Conservation (phyloP, 2,113 vertebrate genomes). For the Rhinichthys klamathensis region DNA sequence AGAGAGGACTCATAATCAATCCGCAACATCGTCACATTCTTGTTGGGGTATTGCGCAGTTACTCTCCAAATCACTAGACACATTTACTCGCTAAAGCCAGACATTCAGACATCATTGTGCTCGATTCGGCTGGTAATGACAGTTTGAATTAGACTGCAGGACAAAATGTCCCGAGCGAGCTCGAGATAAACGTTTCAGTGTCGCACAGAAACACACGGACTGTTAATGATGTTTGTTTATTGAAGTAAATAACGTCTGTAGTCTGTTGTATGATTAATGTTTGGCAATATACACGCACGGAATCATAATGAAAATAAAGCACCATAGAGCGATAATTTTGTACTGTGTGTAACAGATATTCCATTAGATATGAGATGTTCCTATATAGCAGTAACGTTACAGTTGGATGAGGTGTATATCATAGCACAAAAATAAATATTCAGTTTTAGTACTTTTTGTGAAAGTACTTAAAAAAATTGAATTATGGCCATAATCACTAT, state of each 20-base stretch:
- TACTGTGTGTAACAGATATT: background rate
- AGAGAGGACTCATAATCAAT: constrained; percentile 78
- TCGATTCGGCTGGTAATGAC: background rate
- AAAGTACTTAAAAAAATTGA: background rate
- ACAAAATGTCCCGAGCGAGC: background rate
- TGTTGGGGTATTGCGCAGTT: background rate
- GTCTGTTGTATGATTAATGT: background rate
- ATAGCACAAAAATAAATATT: background rate
- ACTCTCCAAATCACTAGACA: background rate
- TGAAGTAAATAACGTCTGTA: background rate
- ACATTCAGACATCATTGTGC: background rate
- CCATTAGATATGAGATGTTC: background rate
- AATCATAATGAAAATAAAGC: background rate
- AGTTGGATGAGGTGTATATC: background rate
- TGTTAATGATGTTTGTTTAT: constrained; percentile 13
- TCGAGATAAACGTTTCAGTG: background rate
- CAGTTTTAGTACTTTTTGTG: background rate
- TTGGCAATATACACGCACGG: background rate
- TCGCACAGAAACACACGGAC: background rate
- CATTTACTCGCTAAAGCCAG: background rate
- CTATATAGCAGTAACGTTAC: background rate
- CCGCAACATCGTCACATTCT: constrained; percentile 66
- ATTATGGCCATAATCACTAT: background rate
- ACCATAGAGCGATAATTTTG: background rate
- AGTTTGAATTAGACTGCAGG: background rate